Percentiles rank a stretch among this genome's conserved stretches.
Evolutionary conservation across 2,113 vertebrate species (phyloP).

Genomic region (Anarhynchus alexandrinus): DNA sequence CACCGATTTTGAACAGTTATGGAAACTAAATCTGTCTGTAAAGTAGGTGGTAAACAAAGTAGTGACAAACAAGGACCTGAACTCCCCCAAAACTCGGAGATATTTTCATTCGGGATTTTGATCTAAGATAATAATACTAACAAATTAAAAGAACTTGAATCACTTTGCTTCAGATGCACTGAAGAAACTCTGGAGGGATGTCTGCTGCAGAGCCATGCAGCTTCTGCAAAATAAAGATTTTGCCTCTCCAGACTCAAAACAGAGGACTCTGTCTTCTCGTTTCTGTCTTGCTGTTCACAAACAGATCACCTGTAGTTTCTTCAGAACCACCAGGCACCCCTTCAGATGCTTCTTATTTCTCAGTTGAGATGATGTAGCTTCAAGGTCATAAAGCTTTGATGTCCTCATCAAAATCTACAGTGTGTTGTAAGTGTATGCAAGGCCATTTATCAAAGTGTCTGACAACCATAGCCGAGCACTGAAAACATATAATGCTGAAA

Average conservation of each 20-base stretch:
- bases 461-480: neutral
- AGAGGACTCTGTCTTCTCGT: neutral
- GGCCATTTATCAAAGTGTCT: neutral
- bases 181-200: neutral
- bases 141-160: neutral
- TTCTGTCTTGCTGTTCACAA: neutral
- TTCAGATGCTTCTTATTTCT: neutral
- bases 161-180: neutral
- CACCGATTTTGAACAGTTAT: neutral
- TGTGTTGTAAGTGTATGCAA: neutral
- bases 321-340: neutral
- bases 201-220: neutral
- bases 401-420: neutral
- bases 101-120: neutral
- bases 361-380: neutral
- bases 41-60: neutral
- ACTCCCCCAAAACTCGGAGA: neutral
- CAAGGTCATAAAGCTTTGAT: neutral
- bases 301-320: neutral
- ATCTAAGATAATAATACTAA: neutral
- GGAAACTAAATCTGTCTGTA: neutral
- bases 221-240: neutral
- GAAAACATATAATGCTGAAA: neutral
- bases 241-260: neutral
- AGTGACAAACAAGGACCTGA: neutral